phyloP scores from a whole-genome alignment of 2,888 invertebrate genomes.

The Priocnemis perturbator region DNA sequence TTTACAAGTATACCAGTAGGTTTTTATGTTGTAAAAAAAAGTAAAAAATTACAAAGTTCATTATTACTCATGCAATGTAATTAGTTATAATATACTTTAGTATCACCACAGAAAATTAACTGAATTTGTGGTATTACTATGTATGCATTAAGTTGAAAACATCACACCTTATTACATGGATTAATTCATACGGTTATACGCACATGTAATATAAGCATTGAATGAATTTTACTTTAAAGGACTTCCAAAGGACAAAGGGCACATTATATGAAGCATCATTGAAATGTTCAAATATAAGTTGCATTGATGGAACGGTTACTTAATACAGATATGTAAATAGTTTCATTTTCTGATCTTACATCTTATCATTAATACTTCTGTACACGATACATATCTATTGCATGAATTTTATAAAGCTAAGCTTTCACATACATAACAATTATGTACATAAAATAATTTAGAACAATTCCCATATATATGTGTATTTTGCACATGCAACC shows the following conservation, averaged over 20 bases:
- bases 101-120: too few relatives aligned
- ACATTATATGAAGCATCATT: too few relatives aligned
- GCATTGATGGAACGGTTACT: too few relatives aligned
- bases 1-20: conserved; percentile 18
- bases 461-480: background rate
- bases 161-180: too few relatives aligned
- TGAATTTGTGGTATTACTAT: background rate
- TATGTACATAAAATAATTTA: background rate
- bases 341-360: background rate
- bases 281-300: too few relatives aligned
- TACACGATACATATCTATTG: conserved; percentile 30
- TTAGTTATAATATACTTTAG: background rate
- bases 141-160: conserved; percentile 18
- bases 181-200: too few relatives aligned
- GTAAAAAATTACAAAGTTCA: background rate
- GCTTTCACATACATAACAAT: too few relatives aligned
- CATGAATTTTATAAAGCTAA: conserved; percentile 30
- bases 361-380: conserved; percentile 18
- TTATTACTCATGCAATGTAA: background rate
- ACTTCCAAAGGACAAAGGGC: too few relatives aligned
- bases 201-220: too few relatives aligned
- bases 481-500: background rate
- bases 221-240: too few relatives aligned
- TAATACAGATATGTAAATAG: background rate
- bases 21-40: background rate